phyloP scores from a whole-genome alignment of 1,140 invertebrate species.

The Adoxophyes honmai region DNA sequence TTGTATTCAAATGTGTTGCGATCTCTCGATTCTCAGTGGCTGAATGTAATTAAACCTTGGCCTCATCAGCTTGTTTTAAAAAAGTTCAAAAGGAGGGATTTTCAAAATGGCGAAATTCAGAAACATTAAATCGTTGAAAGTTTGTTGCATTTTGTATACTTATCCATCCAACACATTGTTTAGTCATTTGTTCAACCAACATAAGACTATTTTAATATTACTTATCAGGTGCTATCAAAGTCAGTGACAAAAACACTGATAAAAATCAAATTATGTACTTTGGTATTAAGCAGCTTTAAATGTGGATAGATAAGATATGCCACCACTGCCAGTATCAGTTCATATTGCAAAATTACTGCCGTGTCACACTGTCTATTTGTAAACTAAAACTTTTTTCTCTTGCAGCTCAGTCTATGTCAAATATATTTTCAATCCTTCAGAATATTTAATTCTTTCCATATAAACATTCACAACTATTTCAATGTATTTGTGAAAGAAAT shows the following conservation, averaged over 20 bases:
- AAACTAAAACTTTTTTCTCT: no score
- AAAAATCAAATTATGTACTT: constrained; percentile 25
- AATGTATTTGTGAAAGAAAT: no score
- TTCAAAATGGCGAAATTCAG: neutral
- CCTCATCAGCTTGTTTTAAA: neutral
- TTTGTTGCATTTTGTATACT: no score
- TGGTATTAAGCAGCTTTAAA: constrained; percentile 16
- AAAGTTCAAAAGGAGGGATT: neutral
- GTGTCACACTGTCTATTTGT: neutral
- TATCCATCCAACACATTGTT: neutral
- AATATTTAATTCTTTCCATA: no score
- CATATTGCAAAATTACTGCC: neutral
- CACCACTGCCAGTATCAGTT: constrained; percentile 28
- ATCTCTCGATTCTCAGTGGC: constrained; percentile 19
- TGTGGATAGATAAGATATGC: constrained; percentile 22
- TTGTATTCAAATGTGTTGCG: constrained; percentile 34
- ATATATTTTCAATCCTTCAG: no score
- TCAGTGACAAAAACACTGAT: constrained; percentile 25
- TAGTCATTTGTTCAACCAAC: neutral
- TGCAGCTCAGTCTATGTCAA: no score
- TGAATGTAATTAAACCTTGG: constrained; percentile 3
- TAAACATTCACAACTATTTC: no score
- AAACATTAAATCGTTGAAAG: no score
- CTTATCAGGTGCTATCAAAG: neutral
- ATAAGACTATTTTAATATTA: constrained; percentile 2